These are phyloP conservation scores for Didymodactylos carnosus DNA, from an alignment of 2,888 invertebrate genomes.

Conservation along the genomic window DNA sequence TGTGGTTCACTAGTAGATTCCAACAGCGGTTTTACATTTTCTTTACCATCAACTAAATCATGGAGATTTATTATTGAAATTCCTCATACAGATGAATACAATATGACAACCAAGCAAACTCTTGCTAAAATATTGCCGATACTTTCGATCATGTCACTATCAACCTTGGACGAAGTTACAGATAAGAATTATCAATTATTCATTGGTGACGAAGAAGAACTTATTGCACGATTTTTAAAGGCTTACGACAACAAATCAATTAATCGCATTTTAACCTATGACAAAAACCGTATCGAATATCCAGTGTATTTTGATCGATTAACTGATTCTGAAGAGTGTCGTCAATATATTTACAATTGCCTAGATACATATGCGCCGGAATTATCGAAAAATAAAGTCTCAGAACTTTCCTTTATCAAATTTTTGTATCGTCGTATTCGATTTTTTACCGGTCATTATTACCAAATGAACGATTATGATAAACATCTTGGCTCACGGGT, in stretches of 20 bases:
- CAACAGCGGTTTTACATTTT: background rate
- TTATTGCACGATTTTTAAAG: background rate
- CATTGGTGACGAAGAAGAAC: background rate
- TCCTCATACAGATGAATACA: background rate
- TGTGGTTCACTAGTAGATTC: background rate
- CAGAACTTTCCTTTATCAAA: background rate
- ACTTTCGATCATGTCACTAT: background rate
- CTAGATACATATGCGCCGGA: background rate
- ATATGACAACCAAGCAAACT: background rate
- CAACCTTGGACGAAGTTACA: background rate
- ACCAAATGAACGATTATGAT: background rate
- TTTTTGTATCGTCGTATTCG: background rate
- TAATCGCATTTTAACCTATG: background rate
- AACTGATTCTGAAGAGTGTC: background rate
- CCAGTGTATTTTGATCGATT: background rate
- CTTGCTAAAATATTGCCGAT: background rate
- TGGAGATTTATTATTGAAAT: background rate
- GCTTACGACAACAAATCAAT: background rate
- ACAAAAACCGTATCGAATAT: background rate
- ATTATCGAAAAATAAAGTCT: background rate
- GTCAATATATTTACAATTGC: background rate
- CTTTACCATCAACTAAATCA: background rate
- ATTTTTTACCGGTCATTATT: background rate
- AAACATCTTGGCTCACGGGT: background rate
- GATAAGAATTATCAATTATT: background rate